phyloP scores from a whole-genome alignment of 2,888 invertebrate genomes.

The Hesperia comma region DNA sequence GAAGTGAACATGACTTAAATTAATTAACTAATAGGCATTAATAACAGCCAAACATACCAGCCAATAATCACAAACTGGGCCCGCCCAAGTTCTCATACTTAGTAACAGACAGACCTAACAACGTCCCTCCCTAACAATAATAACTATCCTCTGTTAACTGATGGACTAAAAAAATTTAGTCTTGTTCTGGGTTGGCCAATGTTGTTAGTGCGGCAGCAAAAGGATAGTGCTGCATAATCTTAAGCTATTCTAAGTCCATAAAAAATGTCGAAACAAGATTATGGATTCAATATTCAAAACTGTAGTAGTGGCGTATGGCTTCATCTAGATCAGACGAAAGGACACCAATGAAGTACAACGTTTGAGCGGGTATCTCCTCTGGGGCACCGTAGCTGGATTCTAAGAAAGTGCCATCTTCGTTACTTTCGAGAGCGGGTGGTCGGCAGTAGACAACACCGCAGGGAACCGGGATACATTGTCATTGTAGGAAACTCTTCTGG shows the following conservation, averaged over 20 bases:
- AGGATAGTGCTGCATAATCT: not conserved
- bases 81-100: too few species aligned
- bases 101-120: too few species aligned
- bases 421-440: constrained; percentile 52
- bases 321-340: not conserved
- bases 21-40: too few species aligned
- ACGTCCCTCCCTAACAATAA: too few species aligned
- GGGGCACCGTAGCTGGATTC: constrained; percentile 33
- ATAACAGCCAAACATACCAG: too few species aligned
- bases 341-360: constrained; percentile 1
- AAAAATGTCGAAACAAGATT: not conserved
- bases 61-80: too few species aligned
- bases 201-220: too few species aligned
- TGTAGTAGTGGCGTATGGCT: not conserved
- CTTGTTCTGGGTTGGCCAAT: too few species aligned
- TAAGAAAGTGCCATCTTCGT: constrained; percentile 59
- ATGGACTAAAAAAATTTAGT: too few species aligned
- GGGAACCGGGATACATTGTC: constrained; percentile 65
- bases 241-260: too few species aligned
- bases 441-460: constrained; percentile 55
- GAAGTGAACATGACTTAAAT: too few species aligned
- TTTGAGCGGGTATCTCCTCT: constrained; percentile 31
- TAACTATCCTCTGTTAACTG: too few species aligned
- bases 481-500: constrained; percentile 55
- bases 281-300: not conserved